phyloP scores from a whole-genome alignment of 2,888 invertebrate genomes.

The Tryphoninae sp. region DNA sequence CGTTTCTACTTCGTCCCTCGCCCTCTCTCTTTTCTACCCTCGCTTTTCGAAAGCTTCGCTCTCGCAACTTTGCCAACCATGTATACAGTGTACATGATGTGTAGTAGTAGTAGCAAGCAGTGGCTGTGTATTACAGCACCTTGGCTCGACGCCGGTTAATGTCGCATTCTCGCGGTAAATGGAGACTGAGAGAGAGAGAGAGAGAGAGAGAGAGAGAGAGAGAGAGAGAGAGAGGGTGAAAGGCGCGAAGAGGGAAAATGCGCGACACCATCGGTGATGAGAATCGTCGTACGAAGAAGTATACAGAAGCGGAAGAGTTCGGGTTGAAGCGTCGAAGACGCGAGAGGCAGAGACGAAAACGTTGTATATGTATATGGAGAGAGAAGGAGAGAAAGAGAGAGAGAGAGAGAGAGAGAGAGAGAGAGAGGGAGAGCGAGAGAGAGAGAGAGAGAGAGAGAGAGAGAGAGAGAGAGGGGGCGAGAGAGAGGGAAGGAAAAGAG shows the following conservation, averaged over 20 bases:
- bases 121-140: conserved; percentile 39
- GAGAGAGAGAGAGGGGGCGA: neutral
- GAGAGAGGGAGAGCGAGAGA: conserved; percentile 20
- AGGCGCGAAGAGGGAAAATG: conserved; percentile 22
- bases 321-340: conserved; percentile 41
- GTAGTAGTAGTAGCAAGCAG: conserved; percentile 37
- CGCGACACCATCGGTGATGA: neutral
- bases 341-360: conserved; percentile 36
- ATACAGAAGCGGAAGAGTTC: conserved; percentile 33
- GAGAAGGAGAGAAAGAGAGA: neutral
- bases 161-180: conserved; percentile 73
- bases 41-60: conserved; percentile 33
- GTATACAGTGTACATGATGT: conserved; percentile 18
- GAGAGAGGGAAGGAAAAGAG: conserved; percentile 50
- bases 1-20: conserved; percentile 38
- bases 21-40: conserved; percentile 19
- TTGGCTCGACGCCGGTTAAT: conserved; percentile 70
- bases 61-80: conserved; percentile 34
- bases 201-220: conserved; percentile 50
- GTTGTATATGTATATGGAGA: conserved; percentile 7
- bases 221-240: conserved; percentile 40
- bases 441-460: neutral
- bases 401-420: neutral
- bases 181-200: conserved; percentile 60
- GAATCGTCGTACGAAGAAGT: conserved; percentile 9